Conservation (phyloP, 2,888 invertebrate genomes). For the Eupelmus urozonus region DNA sequence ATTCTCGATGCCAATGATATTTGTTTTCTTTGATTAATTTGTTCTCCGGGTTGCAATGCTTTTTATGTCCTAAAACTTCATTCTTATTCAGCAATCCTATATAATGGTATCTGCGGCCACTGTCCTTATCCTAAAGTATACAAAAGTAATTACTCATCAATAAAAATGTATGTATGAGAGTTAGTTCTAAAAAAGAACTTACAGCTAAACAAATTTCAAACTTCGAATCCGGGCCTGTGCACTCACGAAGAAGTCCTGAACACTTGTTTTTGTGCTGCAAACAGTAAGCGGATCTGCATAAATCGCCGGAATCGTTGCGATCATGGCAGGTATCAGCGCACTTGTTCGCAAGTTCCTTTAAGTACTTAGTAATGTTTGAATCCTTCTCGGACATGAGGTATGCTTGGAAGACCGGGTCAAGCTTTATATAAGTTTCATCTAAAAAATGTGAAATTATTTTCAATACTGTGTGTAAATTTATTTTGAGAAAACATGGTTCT, state of each 20-base stretch:
- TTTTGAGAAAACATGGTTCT: too few relatives aligned
- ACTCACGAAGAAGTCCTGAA: neutral
- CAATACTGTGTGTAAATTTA: neutral
- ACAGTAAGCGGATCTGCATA: neutral
- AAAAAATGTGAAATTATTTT: neutral
- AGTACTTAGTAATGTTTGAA: neutral
- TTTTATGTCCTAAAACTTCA: neutral
- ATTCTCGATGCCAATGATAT: fast-evolving
- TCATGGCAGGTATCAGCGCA: neutral
- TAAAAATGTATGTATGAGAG: neutral
- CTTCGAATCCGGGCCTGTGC: neutral
- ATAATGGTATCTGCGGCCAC: neutral
- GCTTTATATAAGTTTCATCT: conserved; percentile 11
- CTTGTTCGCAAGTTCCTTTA: neutral
- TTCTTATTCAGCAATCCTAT: neutral
- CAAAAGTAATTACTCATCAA: neutral
- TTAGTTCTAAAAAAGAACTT: neutral
- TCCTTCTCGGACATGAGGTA: conserved; percentile 22
- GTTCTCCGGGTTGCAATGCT: neutral
- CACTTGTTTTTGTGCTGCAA: neutral
- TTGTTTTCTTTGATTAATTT: neutral
- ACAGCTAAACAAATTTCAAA: conserved; percentile 12
- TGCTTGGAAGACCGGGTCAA: conserved; percentile 29
- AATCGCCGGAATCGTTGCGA: neutral
- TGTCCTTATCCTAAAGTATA: conserved; percentile 11